Conservation (phyloP, 2,888 invertebrate genomes). For the Hedya salicella region DNA sequence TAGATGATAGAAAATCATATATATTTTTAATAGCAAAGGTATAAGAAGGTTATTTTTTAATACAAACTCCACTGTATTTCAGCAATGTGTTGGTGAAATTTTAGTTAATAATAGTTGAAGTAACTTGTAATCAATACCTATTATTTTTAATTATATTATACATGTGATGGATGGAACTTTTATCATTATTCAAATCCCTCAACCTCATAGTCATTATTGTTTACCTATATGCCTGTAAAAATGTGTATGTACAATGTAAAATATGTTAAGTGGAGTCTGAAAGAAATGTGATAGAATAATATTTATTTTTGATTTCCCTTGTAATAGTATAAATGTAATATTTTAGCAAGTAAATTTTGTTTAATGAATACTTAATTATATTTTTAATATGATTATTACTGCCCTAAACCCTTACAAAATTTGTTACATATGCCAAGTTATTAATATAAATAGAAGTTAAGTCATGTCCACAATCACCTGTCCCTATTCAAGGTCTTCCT, state of each 20-base stretch:
- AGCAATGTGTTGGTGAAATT: slow-evolving; percentile 7
- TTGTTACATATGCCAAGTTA: slow-evolving; percentile 29
- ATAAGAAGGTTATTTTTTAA: slow-evolving; percentile 20
- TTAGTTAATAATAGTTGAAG: slow-evolving; percentile 10
- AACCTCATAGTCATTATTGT: slow-evolving; percentile 55
- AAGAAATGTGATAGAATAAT: slow-evolving; percentile 48
- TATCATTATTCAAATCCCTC: slow-evolving; percentile 47
- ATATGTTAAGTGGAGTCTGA: slow-evolving; percentile 67
- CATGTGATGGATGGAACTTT: slow-evolving; percentile 66
- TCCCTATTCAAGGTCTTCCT: not conserved
- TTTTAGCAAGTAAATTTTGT: slow-evolving; percentile 27
- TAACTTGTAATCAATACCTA: slow-evolving; percentile 19
- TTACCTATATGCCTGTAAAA: slow-evolving; percentile 53
- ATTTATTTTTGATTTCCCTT: slow-evolving; percentile 38
- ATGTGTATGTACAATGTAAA: slow-evolving; percentile 55
- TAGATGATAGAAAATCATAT: slow-evolving; percentile 40
- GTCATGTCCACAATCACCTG: not conserved
- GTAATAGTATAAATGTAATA: slow-evolving; percentile 32
- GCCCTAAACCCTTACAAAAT: slow-evolving; percentile 18
- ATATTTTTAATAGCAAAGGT: slow-evolving; percentile 31
- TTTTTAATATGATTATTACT: slow-evolving; percentile 29
- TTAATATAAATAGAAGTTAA: not conserved
- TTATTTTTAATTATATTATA: slow-evolving; percentile 46
- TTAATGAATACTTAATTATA: slow-evolving; percentile 16
- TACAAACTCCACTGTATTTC: not conserved